A percentile compares a stretch with the other conserved stretches of the same genome.
phyloP scores from a whole-genome alignment of 2,888 invertebrate species.

The Uloborus plumipes region DNA sequence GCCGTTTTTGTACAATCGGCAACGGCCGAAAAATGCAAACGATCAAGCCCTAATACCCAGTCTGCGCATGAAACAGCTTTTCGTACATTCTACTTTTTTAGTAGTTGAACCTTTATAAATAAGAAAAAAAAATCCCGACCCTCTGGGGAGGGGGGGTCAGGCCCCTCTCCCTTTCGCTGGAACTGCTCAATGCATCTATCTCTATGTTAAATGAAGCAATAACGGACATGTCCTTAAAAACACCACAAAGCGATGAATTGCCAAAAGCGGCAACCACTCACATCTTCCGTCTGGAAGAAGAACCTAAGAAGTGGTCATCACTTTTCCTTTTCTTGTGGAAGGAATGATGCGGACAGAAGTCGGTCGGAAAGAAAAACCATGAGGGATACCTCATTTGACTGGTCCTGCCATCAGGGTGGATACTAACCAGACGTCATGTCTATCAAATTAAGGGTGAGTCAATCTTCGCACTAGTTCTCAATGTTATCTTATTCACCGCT shows the following conservation, averaged over 20 bases:
- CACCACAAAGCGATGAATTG: not conserved
- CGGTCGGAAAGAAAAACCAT: conserved; percentile 18
- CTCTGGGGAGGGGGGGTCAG: no score
- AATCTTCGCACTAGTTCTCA: not conserved
- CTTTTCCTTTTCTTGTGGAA: conserved; percentile 40
- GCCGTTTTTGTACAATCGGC: no score
- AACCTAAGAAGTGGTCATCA: conserved; percentile 27
- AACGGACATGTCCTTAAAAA: not conserved
- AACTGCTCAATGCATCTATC: not conserved
- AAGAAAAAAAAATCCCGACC: no score
- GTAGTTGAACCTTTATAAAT: no score
- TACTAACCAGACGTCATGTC: conserved; percentile 28
- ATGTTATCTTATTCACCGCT: no score
- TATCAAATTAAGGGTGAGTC: conserved; percentile 28
- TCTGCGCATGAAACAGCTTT: no score
- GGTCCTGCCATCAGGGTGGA: conserved; percentile 5
- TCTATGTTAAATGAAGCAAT: not conserved
- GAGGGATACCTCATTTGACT: conserved; percentile 31
- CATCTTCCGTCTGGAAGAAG: conserved; percentile 17
- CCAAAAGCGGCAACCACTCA: conserved; percentile 41
- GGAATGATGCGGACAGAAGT: conserved; percentile 24
- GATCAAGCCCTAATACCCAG: no score
- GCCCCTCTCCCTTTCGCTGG: no score
- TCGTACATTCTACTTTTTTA: no score
- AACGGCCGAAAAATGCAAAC: no score